Evolutionary conservation across 2,888 invertebrate genomes (phyloP).

Genomic region (Synergus laeviventris): DNA sequence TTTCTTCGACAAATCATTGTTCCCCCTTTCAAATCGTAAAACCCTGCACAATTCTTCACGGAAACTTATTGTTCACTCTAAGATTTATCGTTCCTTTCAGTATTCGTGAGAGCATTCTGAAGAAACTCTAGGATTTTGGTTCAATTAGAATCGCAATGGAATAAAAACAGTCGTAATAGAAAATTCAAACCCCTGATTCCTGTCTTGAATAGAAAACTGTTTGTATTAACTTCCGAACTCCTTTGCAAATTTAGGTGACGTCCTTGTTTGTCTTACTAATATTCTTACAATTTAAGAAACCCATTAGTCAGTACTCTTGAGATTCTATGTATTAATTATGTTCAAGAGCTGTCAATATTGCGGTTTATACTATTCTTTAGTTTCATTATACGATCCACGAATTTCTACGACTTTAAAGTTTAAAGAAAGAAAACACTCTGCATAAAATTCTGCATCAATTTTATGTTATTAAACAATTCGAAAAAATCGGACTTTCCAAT

Average conservation of each 20-base stretch:
- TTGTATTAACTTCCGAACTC: neutral
- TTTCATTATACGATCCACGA: too few species aligned
- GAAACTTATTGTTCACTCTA: constrained; percentile 60
- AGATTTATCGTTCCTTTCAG: constrained; percentile 57
- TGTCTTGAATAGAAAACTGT: constrained; percentile 4
- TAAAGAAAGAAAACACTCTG: too few species aligned
- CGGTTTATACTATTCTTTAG: too few species aligned
- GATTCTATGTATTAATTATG: neutral
- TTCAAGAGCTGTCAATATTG: too few species aligned
- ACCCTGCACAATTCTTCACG: constrained; percentile 60
- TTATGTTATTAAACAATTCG: too few species aligned
- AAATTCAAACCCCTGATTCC: constrained; percentile 5
- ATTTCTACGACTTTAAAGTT: too few species aligned
- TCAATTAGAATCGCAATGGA: constrained; percentile 39
- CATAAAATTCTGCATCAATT: too few species aligned
- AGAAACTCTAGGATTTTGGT: constrained; percentile 22
- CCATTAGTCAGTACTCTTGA: neutral
- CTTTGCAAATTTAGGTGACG: neutral
- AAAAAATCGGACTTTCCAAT: too few species aligned
- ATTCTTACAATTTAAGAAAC: neutral
- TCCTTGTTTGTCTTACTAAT: neutral
- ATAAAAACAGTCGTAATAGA: constrained; percentile 24
- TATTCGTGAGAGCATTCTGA: constrained; percentile 28
- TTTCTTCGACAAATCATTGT: constrained; percentile 62
- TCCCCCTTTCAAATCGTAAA: constrained; percentile 55